These are phyloP conservation scores for Ammodramus savannarum DNA, from an alignment of 2,113 vertebrate genomes.

Conservation along the genomic window DNA sequence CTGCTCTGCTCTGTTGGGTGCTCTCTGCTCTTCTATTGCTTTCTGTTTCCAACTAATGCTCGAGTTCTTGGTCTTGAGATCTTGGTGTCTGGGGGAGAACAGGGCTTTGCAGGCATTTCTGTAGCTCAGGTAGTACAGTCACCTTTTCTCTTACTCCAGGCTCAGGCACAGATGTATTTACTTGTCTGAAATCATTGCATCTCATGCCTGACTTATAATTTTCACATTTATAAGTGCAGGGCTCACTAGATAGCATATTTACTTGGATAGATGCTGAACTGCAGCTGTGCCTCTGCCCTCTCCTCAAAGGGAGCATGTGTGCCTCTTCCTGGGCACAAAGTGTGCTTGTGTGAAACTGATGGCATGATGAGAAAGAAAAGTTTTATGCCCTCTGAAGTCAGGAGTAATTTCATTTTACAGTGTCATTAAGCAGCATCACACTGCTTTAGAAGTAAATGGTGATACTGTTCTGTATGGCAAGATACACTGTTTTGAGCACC, in stretches of 20 bases:
- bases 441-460: background rate
- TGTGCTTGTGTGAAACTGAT: background rate
- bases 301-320: background rate
- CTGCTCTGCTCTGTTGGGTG: background rate
- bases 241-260: fast-evolving
- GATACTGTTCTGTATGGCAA: background rate
- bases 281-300: background rate
- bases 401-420: background rate
- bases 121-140: background rate
- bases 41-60: background rate
- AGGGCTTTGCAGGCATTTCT: background rate
- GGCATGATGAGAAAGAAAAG: background rate
- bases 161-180: background rate
- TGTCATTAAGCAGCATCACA: fast-evolving
- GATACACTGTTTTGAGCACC: background rate
- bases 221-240: background rate
- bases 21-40: background rate
- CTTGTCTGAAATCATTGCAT: background rate
- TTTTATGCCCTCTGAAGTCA: background rate
- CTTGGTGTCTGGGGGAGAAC: background rate
- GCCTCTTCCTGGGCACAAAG: background rate
- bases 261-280: background rate
- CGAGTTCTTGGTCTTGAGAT: background rate
- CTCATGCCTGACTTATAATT: background rate
- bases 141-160: background rate